phyloP scores from a whole-genome alignment of 2,888 invertebrate genomes.

The Barypeithes pellucidus region DNA sequence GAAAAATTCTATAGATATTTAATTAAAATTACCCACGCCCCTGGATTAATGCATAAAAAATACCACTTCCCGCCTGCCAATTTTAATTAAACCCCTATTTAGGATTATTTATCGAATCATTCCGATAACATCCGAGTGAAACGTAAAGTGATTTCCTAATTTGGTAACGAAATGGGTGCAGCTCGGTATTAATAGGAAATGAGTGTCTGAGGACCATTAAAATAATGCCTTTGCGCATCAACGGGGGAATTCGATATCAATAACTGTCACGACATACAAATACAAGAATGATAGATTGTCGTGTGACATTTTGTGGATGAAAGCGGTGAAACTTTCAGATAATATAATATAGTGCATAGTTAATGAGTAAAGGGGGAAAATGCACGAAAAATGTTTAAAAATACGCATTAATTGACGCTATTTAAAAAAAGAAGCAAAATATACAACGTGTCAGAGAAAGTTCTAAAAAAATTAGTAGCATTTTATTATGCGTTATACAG shows the following conservation, averaged over 20 bases:
- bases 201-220: constrained; percentile 45
- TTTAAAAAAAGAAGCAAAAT: too few relatives aligned
- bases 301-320: background rate
- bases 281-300: constrained; percentile 11
- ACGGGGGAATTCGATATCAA: constrained; percentile 40
- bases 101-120: background rate
- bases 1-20: too few relatives aligned
- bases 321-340: background rate
- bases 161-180: constrained; percentile 28
- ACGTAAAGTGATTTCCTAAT: constrained; percentile 40
- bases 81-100: background rate
- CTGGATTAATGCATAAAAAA: background rate
- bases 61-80: constrained; percentile 12
- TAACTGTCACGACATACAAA: constrained; percentile 31
- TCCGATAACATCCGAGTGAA: constrained; percentile 13
- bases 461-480: too few relatives aligned
- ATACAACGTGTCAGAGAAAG: too few relatives aligned
- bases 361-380: too few relatives aligned
- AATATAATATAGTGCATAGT: background rate
- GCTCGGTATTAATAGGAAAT: constrained; percentile 35
- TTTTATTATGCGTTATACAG: too few relatives aligned
- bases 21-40: background rate
- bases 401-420: too few relatives aligned
- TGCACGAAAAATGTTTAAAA: too few relatives aligned
- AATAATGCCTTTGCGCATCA: constrained; percentile 42